phyloP scores from a whole-genome alignment of 2,888 invertebrate genomes.

The Diachrysia chrysitis region DNA sequence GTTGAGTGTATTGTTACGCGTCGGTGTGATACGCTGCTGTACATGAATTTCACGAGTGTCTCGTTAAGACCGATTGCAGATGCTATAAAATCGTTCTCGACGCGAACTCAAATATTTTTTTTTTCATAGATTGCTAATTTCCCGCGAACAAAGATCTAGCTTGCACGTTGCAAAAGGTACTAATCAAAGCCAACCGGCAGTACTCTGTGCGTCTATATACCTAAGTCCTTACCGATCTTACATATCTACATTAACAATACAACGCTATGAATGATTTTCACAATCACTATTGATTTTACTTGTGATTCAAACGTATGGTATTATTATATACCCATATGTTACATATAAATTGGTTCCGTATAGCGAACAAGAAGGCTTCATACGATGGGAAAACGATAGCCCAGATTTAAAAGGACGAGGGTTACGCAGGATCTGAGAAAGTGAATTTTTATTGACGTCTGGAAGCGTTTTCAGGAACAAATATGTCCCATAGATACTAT shows the following conservation, averaged over 20 bases:
- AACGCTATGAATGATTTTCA: too few species aligned
- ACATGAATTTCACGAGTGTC: slow-evolving; percentile 57
- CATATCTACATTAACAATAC: too few species aligned
- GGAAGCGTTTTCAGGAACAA: slow-evolving; percentile 36
- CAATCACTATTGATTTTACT: neutral
- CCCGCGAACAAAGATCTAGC: slow-evolving; percentile 5
- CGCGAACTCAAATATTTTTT: slow-evolving; percentile 18
- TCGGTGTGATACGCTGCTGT: slow-evolving; percentile 36
- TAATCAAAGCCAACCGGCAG: neutral
- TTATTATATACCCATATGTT: slow-evolving; percentile 37
- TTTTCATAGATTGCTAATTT: slow-evolving; percentile 14
- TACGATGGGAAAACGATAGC: slow-evolving; percentile 51
- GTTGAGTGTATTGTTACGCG: neutral
- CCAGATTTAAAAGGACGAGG: slow-evolving; percentile 48
- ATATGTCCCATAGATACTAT: slow-evolving; percentile 32
- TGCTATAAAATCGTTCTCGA: slow-evolving; percentile 4
- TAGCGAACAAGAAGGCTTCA: slow-evolving; percentile 23
- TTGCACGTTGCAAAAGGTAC: neutral
- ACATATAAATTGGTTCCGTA: slow-evolving; percentile 46
- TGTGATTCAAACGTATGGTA: slow-evolving; percentile 11
- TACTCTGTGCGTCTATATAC: too few species aligned
- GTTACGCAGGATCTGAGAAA: slow-evolving; percentile 50
- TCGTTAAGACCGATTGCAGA: slow-evolving; percentile 63
- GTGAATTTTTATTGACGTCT: slow-evolving; percentile 56
- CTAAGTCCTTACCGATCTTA: too few species aligned